Percentiles rank a stretch among this genome's conserved stretches.
These are phyloP conservation scores for Somateria mollissima DNA, from an alignment of 2,797 vertebrate species.

Conservation along the genomic window DNA sequence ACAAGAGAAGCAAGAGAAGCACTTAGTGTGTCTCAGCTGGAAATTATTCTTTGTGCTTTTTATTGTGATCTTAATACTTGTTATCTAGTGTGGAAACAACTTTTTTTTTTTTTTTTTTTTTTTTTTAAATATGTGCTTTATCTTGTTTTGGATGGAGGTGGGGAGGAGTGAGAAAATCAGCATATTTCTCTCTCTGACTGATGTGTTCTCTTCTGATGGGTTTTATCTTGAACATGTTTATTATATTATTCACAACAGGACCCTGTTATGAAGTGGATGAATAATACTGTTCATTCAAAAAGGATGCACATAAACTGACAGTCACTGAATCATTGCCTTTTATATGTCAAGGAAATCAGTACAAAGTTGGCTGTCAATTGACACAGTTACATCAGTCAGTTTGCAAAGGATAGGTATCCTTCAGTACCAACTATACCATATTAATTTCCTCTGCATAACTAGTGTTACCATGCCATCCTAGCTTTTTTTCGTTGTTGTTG, in stretches of 20 bases:
- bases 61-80: not conserved
- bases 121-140: not conserved
- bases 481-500: not conserved
- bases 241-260: constrained; percentile 37
- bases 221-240: constrained; percentile 57
- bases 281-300: constrained; percentile 48
- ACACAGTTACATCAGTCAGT: constrained; percentile 55
- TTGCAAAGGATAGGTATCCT: constrained; percentile 45
- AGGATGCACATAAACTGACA: constrained; percentile 62
- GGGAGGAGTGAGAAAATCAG: not conserved
- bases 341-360: constrained; percentile 48
- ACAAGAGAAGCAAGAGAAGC: not conserved
- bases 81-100: not conserved
- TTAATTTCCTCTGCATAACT: constrained; percentile 19
- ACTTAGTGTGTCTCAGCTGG: not conserved
- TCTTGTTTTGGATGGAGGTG: not conserved
- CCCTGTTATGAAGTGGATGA: constrained; percentile 47
- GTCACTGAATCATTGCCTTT: constrained; percentile 56
- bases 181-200: constrained; percentile 46
- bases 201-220: not conserved
- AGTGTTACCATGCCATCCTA: not conserved
- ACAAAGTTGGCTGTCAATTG: constrained; percentile 55
- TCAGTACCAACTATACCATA: not conserved
- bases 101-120: not conserved
- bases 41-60: not conserved